These are phyloP conservation scores for Amphilophus citrinellus DNA, from an alignment of 2,113 vertebrate species.

Conservation along the genomic window DNA sequence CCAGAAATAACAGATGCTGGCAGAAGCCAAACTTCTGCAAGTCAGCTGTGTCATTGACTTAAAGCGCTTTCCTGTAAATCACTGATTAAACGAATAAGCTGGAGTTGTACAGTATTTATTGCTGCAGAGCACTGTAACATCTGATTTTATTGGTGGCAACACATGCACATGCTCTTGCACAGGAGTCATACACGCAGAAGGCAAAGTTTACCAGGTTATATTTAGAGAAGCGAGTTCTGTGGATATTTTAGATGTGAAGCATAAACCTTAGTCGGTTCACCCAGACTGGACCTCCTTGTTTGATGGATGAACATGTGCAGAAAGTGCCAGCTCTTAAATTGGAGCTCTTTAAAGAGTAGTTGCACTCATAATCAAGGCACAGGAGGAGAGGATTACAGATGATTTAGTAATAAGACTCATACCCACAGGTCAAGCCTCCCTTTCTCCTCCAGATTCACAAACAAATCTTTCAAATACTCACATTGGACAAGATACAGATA, in stretches of 20 bases:
- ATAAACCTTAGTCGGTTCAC: slow-evolving; percentile 52
- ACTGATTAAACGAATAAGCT: slow-evolving; percentile 53
- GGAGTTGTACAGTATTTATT: slow-evolving; percentile 34
- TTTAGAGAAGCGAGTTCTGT: slow-evolving; percentile 42
- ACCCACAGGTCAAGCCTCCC: slow-evolving; percentile 27
- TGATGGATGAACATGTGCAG: slow-evolving; percentile 27
- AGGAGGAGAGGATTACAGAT: slow-evolving; percentile 33
- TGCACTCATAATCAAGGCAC: slow-evolving; percentile 26
- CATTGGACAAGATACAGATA: background rate
- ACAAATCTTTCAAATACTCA: background rate
- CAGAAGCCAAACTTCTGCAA: slow-evolving; percentile 28
- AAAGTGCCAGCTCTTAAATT: slow-evolving; percentile 12
- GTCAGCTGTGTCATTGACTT: slow-evolving; percentile 35
- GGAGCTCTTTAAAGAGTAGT: slow-evolving; percentile 21
- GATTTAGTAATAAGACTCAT: slow-evolving; percentile 36
- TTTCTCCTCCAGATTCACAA: background rate
- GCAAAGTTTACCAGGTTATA: slow-evolving; percentile 47
- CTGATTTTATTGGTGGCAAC: slow-evolving; percentile 42
- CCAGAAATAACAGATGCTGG: slow-evolving; percentile 46
- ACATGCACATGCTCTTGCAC: background rate
- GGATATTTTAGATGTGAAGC: slow-evolving; percentile 38
- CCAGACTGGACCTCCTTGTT: slow-evolving; percentile 44
- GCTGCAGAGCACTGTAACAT: slow-evolving; percentile 37
- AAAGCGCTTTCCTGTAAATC: slow-evolving; percentile 56
- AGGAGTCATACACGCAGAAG: slow-evolving; percentile 23